Evolutionary conservation across 2,797 vertebrate species (phyloP), one percentile per base, ranked within the genome.

Genomic region (Odontamblyopus lacepedii): DNA sequence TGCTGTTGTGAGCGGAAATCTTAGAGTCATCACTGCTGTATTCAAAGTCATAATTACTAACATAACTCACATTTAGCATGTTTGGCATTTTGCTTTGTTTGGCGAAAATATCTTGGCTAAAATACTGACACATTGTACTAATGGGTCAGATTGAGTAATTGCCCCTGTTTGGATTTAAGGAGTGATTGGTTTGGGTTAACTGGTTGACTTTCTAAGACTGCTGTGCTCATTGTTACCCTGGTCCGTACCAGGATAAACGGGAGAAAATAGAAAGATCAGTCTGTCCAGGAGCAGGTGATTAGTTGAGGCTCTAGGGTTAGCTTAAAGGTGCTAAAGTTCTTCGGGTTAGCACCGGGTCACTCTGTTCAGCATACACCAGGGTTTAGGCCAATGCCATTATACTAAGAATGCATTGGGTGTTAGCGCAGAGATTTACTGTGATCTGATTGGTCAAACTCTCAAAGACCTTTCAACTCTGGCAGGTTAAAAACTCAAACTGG

Each of bases 241-340:
- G 30, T 4, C 65, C 56, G 61, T 69, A 80, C 72, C 73, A 76
- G 78, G 79, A 77, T 79, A 73, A 78, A 70, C 55, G 67, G 73
- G 71, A 78, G 67, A 78, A 78, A 83, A 56, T 75, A 61, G 76
- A 75, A 73, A 74, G 79, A 78, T 91, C 85, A 78, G 69, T 81
- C 85, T 79, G 77, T 80, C 83, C 79, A 65, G 64, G 81, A 86
- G 83, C 78, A 67, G 74, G 82, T 85, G 88, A 91, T 92, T 90
- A 91, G 80, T 78, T 74, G 83, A 62, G 78, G 76, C 75, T 67
- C 16, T 74, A 78, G 81, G 74, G 75, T 66, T 80, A 84, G 90
- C 92, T 92, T 93, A 91, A 76, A 82, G 84, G 56, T 87, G 63
- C 56, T 69, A 5, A 77, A 84, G 78, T 89, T 86, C 70, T 73